Percentiles rank a stretch among this genome's conserved stretches.
Conservation (phyloP, 2,888 invertebrate genomes). For the Sinopyrophorus schimmeli region DNA sequence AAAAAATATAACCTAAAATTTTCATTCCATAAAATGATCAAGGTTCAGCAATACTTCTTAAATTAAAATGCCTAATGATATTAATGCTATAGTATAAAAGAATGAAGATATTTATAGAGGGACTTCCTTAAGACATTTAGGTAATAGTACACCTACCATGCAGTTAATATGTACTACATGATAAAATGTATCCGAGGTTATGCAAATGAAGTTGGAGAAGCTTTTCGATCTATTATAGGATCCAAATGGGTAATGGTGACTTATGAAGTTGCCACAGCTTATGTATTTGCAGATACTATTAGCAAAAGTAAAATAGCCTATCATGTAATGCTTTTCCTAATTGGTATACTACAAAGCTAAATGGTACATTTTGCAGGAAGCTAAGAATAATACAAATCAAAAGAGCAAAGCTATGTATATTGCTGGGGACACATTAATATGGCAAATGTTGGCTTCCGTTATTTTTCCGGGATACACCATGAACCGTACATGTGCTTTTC, state of each 20-base stretch:
- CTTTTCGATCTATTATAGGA: constrained; percentile 81
- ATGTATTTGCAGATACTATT: constrained; percentile 84
- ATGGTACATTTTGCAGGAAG: too few species aligned
- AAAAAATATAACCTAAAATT: too few species aligned
- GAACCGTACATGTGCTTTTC: constrained; percentile 75
- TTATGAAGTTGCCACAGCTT: constrained; percentile 81
- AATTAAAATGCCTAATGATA: too few species aligned
- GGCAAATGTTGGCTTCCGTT: constrained; percentile 94
- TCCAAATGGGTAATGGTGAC: constrained; percentile 69
- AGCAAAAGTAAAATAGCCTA: constrained; percentile 73
- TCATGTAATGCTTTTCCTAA: constrained; percentile 55
- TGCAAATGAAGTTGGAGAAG: constrained; percentile 94
- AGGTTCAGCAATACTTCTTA: too few species aligned
- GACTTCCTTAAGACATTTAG: constrained; percentile 79
- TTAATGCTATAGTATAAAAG: too few species aligned
- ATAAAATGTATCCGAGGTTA: constrained; percentile 71
- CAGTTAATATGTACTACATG: not conserved
- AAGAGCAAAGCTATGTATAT: constrained; percentile 53
- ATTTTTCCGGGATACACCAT: constrained; percentile 88
- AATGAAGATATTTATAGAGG: constrained; percentile 77
- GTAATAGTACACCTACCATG: constrained; percentile 54
- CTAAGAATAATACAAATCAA: not conserved
- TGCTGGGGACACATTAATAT: constrained; percentile 80
- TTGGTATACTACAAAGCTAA: too few species aligned
- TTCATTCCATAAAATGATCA: too few species aligned